Percentiles rank a stretch among this genome's conserved stretches.
Conservation (phyloP, 2,113 vertebrate species). For the Eolophus roseicapilla region DNA sequence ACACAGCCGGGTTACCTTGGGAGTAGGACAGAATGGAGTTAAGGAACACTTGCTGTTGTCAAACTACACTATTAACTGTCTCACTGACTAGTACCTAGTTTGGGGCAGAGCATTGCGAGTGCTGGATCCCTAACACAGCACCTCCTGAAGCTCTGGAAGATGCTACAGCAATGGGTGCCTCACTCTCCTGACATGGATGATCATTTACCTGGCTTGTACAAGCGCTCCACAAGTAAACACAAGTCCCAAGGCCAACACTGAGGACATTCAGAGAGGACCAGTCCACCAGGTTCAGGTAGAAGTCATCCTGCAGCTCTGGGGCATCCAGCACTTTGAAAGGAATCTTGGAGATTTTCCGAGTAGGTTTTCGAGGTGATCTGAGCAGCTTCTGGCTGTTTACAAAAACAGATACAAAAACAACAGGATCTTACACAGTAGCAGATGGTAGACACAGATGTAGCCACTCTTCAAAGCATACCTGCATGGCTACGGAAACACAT, state of each 20-base stretch:
- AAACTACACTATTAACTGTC: neutral
- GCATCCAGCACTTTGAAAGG: constrained; percentile 98
- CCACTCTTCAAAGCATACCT: neutral
- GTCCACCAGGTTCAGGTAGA: constrained; percentile 98
- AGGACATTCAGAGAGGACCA: constrained; percentile 98
- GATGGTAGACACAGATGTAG: neutral
- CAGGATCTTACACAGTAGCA: neutral
- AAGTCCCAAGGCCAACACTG: constrained; percentile 96
- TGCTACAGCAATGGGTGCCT: neutral
- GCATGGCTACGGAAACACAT: neutral
- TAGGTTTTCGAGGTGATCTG: constrained; percentile 94
- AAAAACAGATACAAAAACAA: neutral
- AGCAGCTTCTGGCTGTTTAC: constrained; percentile 89
- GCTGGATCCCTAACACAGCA: neutral
- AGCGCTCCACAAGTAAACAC: constrained; percentile 98
- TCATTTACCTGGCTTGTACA: constrained; percentile 93
- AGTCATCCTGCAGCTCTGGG: constrained; percentile 96
- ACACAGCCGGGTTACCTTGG: constrained; percentile 93
- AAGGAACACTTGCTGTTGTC: neutral
- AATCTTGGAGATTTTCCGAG: constrained; percentile 98
- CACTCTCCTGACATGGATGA: neutral
- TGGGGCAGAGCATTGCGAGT: neutral
- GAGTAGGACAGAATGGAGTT: neutral
- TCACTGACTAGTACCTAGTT: neutral
- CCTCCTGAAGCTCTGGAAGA: neutral